phyloP scores from a whole-genome alignment of 37 sponge, comb jelly and placozoan species.

The Aphrocallistes beatrix region DNA sequence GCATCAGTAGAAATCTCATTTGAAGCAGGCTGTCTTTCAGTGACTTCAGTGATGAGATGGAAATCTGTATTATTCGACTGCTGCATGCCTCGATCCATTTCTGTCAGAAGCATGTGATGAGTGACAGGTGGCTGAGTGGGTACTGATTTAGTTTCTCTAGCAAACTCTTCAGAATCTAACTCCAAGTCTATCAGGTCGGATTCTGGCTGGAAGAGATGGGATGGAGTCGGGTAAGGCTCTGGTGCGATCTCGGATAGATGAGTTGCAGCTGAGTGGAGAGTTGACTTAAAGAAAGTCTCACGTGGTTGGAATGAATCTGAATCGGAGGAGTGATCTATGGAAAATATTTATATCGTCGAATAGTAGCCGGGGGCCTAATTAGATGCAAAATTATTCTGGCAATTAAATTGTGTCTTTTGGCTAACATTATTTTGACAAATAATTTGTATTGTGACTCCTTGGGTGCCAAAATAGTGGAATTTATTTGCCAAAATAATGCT shows the following conservation, averaged over 20 bases:
- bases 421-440: no score
- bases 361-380: no score
- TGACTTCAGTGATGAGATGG: no score
- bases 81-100: not conserved
- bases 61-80: not conserved
- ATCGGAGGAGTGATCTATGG: not conserved
- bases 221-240: not conserved
- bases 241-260: not conserved
- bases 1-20: not conserved
- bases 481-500: no score
- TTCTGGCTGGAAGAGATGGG: not conserved
- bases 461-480: no score
- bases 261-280: no score
- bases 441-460: no score
- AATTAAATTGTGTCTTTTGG: no score
- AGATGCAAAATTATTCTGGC: no score
- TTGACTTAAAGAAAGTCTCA: no score
- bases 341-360: no score
- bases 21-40: not conserved
- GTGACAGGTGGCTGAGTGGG: not conserved
- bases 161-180: not conserved
- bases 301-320: no score
- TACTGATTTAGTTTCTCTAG: not conserved
- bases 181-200: not conserved
- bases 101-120: not conserved